These are phyloP conservation scores for Phasia obesa DNA, from an alignment of 2,888 invertebrate species.

Conservation along the genomic window DNA sequence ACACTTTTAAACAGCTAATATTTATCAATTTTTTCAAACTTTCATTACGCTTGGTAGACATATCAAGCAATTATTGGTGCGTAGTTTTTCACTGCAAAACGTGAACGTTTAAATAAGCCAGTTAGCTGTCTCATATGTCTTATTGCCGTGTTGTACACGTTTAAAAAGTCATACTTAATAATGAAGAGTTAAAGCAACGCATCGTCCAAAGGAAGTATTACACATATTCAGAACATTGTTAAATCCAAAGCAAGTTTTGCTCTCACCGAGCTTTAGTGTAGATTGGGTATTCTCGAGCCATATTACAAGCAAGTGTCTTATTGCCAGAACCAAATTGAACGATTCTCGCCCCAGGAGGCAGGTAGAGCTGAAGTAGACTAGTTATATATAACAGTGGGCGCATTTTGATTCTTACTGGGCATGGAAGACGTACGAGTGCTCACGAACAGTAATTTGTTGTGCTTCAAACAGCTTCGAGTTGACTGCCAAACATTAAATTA, in stretches of 20 bases:
- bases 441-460: conserved; percentile 6
- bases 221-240: conserved; percentile 27
- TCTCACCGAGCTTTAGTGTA: conserved; percentile 35
- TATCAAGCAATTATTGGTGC: no score
- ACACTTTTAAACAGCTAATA: no score
- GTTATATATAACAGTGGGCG: conserved; percentile 18
- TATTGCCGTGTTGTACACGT: no score
- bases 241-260: background rate
- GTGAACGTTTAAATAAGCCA: no score
- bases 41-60: no score
- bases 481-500: conserved; percentile 28
- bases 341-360: background rate
- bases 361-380: conserved; percentile 42
- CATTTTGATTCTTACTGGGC: conserved; percentile 2
- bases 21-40: no score
- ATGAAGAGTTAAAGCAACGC: conserved; percentile 25
- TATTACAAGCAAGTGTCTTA: conserved; percentile 42
- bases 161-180: no score
- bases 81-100: no score
- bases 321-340: conserved; percentile 51
- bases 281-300: conserved; percentile 38
- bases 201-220: conserved; percentile 35
- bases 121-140: no score
- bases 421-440: conserved; percentile 1
- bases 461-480: conserved; percentile 1